Base-by-base conservation (phyloP, 2,113 vertebrate genomes). In the Rostratula benghalensis region DNA sequence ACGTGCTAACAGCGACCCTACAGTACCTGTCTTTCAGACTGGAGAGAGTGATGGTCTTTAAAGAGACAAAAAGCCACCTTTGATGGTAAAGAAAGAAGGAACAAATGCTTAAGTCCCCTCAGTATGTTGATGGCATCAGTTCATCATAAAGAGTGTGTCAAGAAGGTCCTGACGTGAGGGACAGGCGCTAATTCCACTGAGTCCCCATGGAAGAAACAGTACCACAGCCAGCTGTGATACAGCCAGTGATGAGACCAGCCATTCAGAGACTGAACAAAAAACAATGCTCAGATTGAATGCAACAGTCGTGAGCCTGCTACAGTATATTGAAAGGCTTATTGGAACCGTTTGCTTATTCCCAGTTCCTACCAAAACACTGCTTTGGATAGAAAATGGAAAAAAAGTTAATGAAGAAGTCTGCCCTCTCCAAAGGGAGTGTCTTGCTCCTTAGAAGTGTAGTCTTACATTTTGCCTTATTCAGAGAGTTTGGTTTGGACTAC, bases 301-400 rank as follows among this genome's bases (percentile, higher is more conserved):
- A 97, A 97, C 97, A 97, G 97, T 97, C 97, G 95, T 97, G 91
- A 96, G 97, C 96, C 97, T 90, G 97, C 96, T 97, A 97, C 96
- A 94, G 85, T 96, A 73, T 95, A 93, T 69, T 89, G 92, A 97
- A 97, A 97, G 91, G 96, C 91, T 93, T 96, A 94, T 94, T 94
- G 90, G 85, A 96, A 94, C 53, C 57, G 65, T 89, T 96, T 88
- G 50, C 73, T 95, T 90, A 74, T 90, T 94, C 57, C 89, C 71
- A 76, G 37, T 87, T 96, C 78, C 92, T 93, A 95, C 54, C 81
- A 90, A 94, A 96, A 91, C 25, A 87, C 48, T 35, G 31, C 37
- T 94, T 93, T 93, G 89, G 91, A 83, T 87, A 95, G 95, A 81
- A 95, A 95, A 75, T 83, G 91, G 87, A 77, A 94, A 39, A 39